Evolutionary conservation across 2,113 vertebrate species (phyloP).

Genomic region (Mystacornis crossleyi): DNA sequence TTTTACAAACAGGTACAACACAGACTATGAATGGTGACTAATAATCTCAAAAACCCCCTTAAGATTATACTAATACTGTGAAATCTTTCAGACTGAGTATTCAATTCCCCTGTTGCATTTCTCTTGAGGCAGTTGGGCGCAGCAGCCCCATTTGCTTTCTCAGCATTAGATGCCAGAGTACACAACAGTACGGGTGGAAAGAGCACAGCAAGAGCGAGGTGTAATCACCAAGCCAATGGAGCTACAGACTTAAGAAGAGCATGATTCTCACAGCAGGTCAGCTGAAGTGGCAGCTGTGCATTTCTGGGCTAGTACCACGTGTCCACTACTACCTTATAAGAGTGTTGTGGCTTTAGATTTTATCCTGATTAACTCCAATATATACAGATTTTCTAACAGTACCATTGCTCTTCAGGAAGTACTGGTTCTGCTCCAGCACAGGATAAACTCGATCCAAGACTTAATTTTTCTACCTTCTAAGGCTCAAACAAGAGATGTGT

Average conservation of each 20-base stretch:
- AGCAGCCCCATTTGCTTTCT: background rate
- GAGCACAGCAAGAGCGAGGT: background rate
- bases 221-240: conserved; percentile 15
- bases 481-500: conserved; percentile 24
- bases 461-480: conserved; percentile 20
- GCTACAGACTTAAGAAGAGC: background rate
- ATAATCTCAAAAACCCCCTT: background rate
- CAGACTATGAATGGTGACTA: background rate
- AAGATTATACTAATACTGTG: background rate
- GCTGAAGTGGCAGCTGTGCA: conserved; percentile 2
- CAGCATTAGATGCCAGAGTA: background rate
- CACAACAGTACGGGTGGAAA: background rate
- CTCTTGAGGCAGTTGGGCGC: background rate
- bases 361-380: background rate
- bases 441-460: background rate
- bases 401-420: background rate
- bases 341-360: background rate
- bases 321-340: background rate
- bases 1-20: background rate
- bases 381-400: background rate
- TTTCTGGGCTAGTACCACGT: conserved; percentile 7
- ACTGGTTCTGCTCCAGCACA: background rate
- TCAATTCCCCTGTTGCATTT: background rate
- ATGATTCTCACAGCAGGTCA: conserved; percentile 13
- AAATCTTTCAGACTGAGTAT: background rate